These are phyloP conservation scores for Apocrypta bakeri DNA, from an alignment of 1,140 invertebrate genomes.

Conservation along the genomic window DNA sequence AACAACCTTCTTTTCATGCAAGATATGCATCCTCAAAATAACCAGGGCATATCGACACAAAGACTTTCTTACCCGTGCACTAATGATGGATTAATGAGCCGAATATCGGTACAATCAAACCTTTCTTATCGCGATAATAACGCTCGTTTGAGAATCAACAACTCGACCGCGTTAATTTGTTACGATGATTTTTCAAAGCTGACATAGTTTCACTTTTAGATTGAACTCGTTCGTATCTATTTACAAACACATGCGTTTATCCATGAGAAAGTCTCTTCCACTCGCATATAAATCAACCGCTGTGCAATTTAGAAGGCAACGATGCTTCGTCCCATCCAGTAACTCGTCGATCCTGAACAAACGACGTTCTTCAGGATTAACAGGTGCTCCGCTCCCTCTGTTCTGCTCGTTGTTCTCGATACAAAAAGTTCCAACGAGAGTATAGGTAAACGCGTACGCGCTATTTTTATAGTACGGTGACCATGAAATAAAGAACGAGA, in stretches of 20 bases:
- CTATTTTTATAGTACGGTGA: not conserved
- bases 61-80: slow-evolving; percentile 1
- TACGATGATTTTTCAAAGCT: not conserved
- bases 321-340: no score
- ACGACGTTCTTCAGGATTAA: not conserved
- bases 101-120: not conserved
- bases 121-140: not conserved
- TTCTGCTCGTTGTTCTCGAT: no score
- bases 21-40: slow-evolving; percentile 17
- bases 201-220: not conserved
- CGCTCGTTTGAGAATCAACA: not conserved
- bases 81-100: slow-evolving; percentile 45
- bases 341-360: not conserved
- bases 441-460: no score
- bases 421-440: not conserved
- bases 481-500: slow-evolving; percentile 4
- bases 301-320: no score
- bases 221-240: not conserved
- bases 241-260: not conserved
- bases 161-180: not conserved
- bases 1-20: not conserved
- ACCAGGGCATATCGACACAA: not conserved
- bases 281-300: not conserved
- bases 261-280: not conserved
- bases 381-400: not conserved